These are phyloP conservation scores for Dasyornis broadbenti DNA, from an alignment of 2,113 vertebrate genomes.

Conservation along the genomic window DNA sequence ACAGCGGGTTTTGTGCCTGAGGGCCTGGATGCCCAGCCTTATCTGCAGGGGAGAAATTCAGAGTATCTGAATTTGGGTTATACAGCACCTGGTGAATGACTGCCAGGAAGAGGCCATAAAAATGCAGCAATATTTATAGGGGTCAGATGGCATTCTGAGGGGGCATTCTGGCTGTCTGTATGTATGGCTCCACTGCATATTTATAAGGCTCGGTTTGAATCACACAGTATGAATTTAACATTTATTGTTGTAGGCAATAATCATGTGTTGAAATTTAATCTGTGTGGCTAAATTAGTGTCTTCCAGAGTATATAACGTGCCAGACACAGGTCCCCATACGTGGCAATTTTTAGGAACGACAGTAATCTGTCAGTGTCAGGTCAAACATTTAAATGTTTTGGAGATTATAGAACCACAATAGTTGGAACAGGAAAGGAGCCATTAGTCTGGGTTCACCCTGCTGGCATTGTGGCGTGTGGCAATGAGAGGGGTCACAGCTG, in stretches of 20 bases:
- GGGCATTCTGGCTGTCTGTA: not conserved
- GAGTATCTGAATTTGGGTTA: not conserved
- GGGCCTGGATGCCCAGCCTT: not conserved
- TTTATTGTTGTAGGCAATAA: constrained; percentile 2
- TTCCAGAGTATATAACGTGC: not conserved
- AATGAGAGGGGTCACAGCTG: not conserved
- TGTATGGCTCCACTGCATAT: not conserved
- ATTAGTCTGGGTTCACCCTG: not conserved
- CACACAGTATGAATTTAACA: not conserved
- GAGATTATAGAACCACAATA: not conserved
- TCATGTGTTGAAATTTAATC: not conserved
- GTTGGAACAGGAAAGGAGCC: not conserved
- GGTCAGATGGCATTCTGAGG: constrained; percentile 10
- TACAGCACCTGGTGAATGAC: not conserved
- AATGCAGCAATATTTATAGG: not conserved
- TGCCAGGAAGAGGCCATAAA: not conserved
- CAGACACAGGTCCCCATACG: not conserved
- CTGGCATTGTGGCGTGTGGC: not conserved
- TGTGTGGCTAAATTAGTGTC: not conserved
- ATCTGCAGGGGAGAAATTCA: not conserved
- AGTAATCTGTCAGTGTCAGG: not conserved
- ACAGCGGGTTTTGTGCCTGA: not conserved
- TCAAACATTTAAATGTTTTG: not conserved
- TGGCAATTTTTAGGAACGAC: not conserved
- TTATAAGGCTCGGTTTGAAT: constrained; percentile 8